A percentile compares a stretch with the other conserved stretches of the same genome.
Conservation (phyloP, 2,797 vertebrate species). For the Hafferia zeledoni region DNA sequence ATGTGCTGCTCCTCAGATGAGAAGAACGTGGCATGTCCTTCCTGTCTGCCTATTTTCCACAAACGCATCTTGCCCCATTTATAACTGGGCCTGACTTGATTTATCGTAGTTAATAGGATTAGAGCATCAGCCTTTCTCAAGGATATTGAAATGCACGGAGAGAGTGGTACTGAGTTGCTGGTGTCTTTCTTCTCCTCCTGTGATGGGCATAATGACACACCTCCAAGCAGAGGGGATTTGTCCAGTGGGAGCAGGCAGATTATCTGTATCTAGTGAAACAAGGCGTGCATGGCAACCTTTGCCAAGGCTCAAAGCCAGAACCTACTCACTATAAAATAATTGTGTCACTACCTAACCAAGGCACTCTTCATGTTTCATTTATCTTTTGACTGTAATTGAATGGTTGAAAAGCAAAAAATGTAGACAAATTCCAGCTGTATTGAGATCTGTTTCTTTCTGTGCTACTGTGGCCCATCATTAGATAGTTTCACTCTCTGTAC, state of each 20-base stretch:
- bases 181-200: constrained; percentile 68
- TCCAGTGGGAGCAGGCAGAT: constrained; percentile 65
- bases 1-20: not conserved
- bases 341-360: constrained; percentile 74
- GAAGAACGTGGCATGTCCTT: not conserved
- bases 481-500: constrained; percentile 85
- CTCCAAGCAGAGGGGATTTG: constrained; percentile 74
- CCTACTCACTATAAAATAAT: constrained; percentile 77
- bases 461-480: constrained; percentile 80
- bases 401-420: constrained; percentile 78
- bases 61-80: not conserved
- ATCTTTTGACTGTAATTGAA: constrained; percentile 82
- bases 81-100: constrained; percentile 65
- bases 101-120: constrained; percentile 78
- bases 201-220: constrained; percentile 68
- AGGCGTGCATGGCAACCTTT: constrained; percentile 69
- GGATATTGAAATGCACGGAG: constrained; percentile 67
- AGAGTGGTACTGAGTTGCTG: constrained; percentile 54
- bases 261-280: constrained; percentile 75
- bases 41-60: constrained; percentile 35
- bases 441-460: constrained; percentile 79
- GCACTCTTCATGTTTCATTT: constrained; percentile 74
- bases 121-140: constrained; percentile 70
- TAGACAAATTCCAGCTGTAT: constrained; percentile 81
- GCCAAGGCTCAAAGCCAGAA: constrained; percentile 75